Conservation (phyloP, 1,140 invertebrate genomes). For the Drosophila pandora region DNA sequence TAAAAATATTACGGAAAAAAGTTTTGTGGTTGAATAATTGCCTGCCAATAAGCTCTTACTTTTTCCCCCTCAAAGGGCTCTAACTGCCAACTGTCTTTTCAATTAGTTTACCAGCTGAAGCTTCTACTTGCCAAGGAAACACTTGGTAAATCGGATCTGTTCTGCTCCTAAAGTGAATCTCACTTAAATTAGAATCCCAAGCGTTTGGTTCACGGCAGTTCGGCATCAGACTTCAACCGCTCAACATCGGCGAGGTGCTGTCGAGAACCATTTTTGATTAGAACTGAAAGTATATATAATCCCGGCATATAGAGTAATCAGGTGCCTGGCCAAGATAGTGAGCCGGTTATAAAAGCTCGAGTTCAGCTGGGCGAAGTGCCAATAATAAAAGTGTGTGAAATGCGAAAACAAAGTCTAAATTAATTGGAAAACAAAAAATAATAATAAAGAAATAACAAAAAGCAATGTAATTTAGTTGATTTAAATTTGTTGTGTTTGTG, state of each 20-base stretch:
- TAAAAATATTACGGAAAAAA: background rate
- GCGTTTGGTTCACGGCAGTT: constrained; percentile 34
- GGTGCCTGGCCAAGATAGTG: constrained; percentile 34
- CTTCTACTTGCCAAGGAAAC: background rate
- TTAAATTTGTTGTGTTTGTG: constrained; percentile 36
- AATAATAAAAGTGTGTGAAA: constrained; percentile 55
- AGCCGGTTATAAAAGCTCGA: constrained; percentile 43
- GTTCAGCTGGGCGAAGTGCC: constrained; percentile 24
- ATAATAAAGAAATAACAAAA: constrained; percentile 10
- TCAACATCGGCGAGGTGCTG: constrained; percentile 46
- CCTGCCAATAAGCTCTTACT: too few species aligned
- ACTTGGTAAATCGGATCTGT: constrained; percentile 8
- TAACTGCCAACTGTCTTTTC: background rate
- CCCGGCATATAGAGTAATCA: constrained; percentile 40
- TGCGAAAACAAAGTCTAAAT: constrained; percentile 19
- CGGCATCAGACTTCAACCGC: constrained; percentile 43
- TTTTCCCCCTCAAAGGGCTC: background rate
- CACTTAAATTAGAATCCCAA: constrained; percentile 35
- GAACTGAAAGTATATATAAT: constrained; percentile 24
- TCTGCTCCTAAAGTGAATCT: constrained; percentile 29
- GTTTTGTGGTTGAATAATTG: too few species aligned
- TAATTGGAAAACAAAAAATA: constrained; percentile 24
- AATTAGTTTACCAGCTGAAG: background rate
- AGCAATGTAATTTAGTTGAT: constrained; percentile 55
- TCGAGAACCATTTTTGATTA: constrained; percentile 39